Evolutionary conservation across 2,888 invertebrate species (phyloP), one percentile per base, ranked within the genome.

Genomic region (Microctonus aethiopoides): DNA sequence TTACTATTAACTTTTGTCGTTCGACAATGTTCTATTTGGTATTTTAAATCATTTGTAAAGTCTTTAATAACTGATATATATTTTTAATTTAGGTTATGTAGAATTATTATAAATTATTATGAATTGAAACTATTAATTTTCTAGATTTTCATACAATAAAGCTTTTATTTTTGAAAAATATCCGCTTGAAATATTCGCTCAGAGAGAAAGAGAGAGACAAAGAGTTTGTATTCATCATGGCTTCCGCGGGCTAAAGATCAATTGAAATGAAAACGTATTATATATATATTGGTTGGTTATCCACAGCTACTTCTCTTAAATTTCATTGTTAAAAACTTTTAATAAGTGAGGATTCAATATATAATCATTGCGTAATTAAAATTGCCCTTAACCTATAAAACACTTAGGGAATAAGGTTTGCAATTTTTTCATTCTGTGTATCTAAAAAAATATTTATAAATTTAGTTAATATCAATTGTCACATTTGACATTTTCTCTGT

Each of bases 211-310:
- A 6, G 46, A 24, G 9, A 54, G 10, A 61, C 39, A 39, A 6
- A n/a, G 24, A 13, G 46, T 74, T 81, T 81, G 81, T 83, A 76
- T 81, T 80, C 82, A 81, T 83, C 82, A 84, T 84, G 84, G 84
- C 83, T 78, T 80, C 83, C 70, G 81, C 80, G 78, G 83, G 84
- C 83, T 79, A 77, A 80, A 81, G 72, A 76, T 77, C 72, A 73
- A 76, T 76, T 74, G 72, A 72, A 74, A 75, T 62, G 36, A n/a
- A 32, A 64, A 29, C 2, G 5, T 20, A 10, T 29, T 54, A 51
- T 52, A 54, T 52, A 54, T 46, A 54, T 41, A 34, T 41, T 54
- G 26, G n/a, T 9, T 39, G 24, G 39, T 16, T 32, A 52, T 6
- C 22, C n/a, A n/a, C n/a, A n/a, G n/a, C n/a, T n/a, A n/a, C n/a